A percentile compares a stretch with the other conserved stretches of the same genome.
phyloP scores from a whole-genome alignment of 2,797 vertebrate genomes.

The Melanotaenia maccullochi region DNA sequence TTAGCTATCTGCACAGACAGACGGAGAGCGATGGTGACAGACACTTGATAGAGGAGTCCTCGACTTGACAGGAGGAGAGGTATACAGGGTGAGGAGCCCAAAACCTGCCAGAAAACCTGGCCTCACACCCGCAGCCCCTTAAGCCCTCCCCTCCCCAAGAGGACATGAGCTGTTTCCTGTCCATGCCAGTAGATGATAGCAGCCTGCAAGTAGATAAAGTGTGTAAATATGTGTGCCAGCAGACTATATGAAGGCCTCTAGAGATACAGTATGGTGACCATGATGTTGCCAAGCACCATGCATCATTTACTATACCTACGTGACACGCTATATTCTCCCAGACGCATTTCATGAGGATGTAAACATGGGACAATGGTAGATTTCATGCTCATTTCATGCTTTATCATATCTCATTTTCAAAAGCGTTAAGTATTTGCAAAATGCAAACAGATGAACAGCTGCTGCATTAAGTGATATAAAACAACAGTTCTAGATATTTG shows the following conservation, averaged over 20 bases:
- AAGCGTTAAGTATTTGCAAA: not conserved
- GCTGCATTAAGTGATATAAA: not conserved
- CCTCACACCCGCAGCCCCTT: slow-evolving; percentile 48
- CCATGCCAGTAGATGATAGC: slow-evolving; percentile 62
- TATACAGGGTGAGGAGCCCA: slow-evolving; percentile 40
- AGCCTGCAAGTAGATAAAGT: slow-evolving; percentile 61
- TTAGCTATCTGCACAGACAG: slow-evolving; percentile 57
- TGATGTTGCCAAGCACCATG: slow-evolving; percentile 11
- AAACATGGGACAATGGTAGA: not conserved
- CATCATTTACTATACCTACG: not conserved
- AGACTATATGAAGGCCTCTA: slow-evolving; percentile 18
- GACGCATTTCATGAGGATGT: not conserved
- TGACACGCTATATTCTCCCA: not conserved
- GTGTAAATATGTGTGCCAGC: slow-evolving; percentile 33
- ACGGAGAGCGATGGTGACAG: slow-evolving; percentile 49
- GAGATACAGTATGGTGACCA: slow-evolving; percentile 8
- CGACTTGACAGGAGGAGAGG: slow-evolving; percentile 56
- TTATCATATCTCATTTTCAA: not conserved
- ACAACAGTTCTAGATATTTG: not conserved
- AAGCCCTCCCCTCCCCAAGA: slow-evolving; percentile 15
- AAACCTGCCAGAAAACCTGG: slow-evolving; percentile 66
- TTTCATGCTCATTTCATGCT: not conserved
- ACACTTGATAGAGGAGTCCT: slow-evolving; percentile 65
- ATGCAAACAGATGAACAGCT: not conserved
- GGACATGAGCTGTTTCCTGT: slow-evolving; percentile 55